Evolutionary conservation across 2,113 vertebrate species (phyloP).

Genomic region (Isurus oxyrinchus): DNA sequence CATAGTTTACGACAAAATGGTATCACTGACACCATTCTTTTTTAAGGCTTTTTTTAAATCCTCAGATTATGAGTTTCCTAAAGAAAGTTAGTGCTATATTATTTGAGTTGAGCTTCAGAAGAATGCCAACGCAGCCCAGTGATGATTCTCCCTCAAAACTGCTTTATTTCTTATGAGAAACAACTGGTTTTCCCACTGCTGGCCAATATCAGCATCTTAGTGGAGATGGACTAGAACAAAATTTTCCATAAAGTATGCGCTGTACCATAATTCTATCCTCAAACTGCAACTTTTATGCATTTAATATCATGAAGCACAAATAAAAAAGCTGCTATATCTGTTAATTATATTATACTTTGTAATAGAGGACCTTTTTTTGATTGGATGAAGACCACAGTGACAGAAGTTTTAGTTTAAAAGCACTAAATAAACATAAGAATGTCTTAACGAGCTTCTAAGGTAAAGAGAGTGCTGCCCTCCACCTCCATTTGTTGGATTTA

Average conservation of each 20-base stretch:
- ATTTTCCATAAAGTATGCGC: neutral
- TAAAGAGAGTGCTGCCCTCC: neutral
- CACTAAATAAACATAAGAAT: neutral
- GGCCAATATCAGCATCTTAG: neutral
- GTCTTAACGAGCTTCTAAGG: neutral
- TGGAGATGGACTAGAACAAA: neutral
- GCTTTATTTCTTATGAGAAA: no score
- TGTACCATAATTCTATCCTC: neutral
- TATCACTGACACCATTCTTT: no score
- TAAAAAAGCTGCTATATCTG: neutral
- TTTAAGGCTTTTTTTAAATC: no score
- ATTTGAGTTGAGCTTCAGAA: no score
- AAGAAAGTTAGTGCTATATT: no score
- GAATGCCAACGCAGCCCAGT: no score
- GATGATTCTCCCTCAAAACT: no score
- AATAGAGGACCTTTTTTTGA: neutral
- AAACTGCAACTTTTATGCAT: neutral
- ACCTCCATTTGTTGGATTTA: neutral
- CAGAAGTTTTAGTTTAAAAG: neutral
- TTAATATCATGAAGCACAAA: neutral
- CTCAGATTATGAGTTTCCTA: no score
- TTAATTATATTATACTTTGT: neutral
- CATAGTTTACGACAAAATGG: no score
- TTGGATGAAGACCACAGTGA: neutral
- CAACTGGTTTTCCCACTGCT: neutral